Percentiles rank a stretch among this genome's conserved stretches.
phyloP scores from a whole-genome alignment of 23 tunicate species.

The Corella eumyota region DNA sequence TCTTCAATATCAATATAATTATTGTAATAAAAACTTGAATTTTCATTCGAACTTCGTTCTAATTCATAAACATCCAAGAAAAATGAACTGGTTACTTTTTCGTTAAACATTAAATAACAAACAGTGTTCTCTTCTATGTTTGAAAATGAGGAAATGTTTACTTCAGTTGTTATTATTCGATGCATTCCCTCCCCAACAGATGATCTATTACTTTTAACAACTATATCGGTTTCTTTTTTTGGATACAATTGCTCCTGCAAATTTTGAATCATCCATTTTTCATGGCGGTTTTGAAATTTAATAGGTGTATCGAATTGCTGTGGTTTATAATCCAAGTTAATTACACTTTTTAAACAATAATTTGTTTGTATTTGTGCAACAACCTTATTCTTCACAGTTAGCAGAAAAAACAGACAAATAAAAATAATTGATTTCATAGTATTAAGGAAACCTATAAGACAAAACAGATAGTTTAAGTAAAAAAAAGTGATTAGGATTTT shows the following conservation, averaged over 20 bases:
- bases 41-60: constrained; percentile 4
- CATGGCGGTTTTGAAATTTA: neutral
- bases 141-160: neutral
- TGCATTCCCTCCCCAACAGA: constrained; percentile 16
- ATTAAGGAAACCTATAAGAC: neutral
- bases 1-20: constrained; percentile 39
- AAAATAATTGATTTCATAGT: no score
- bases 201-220: neutral
- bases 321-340: constrained; percentile 5
- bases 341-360: no score
- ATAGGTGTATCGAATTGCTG: constrained; percentile 6
- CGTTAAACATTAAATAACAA: constrained; percentile 28
- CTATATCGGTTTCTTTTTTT: neutral
- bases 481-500: neutral
- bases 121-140: neutral
- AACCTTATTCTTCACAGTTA: no score
- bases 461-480: neutral
- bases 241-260: neutral
- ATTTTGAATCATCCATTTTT: neutral
- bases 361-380: no score
- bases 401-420: no score
- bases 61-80: constrained; percentile 61
- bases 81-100: constrained; percentile 40
- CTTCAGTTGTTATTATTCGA: neutral
- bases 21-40: constrained; percentile 12